Evolutionary conservation across 2,888 invertebrate species (phyloP).

Genomic region (Danaus chrysippus): DNA sequence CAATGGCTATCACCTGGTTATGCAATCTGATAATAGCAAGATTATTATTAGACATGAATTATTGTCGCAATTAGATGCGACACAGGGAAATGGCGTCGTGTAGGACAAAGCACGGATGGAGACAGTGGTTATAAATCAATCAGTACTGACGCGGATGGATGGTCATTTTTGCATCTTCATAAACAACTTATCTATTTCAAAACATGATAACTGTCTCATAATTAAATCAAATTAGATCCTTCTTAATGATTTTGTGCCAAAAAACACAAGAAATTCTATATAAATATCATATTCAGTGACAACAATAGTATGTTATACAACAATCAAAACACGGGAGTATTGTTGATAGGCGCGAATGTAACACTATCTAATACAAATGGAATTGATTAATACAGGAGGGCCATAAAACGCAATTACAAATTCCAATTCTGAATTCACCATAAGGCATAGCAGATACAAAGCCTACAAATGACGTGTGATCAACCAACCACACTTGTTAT

Average conservation of each 20-base stretch:
- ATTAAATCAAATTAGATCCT: neutral
- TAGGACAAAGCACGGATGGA: conserved; percentile 37
- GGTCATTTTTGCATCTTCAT: neutral
- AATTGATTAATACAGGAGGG: conserved; percentile 38
- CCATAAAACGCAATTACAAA: conserved; percentile 45
- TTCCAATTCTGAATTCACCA: conserved; percentile 45
- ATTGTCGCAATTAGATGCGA: conserved; percentile 70
- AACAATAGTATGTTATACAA: neutral
- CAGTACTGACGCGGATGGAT: conserved; percentile 33
- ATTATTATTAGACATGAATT: conserved; percentile 76
- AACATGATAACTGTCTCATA: neutral
- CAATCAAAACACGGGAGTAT: conserved; percentile 11
- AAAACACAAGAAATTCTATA: neutral
- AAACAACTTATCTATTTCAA: neutral
- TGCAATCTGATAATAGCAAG: conserved; percentile 69
- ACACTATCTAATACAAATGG: conserved; percentile 30
- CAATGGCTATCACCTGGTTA: conserved; percentile 44
- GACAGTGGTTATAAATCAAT: conserved; percentile 48
- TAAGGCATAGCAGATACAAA: conserved; percentile 41
- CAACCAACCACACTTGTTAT: conserved; percentile 71
- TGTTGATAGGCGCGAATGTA: conserved; percentile 9
- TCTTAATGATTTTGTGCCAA: neutral
- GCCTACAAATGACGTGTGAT: conserved; percentile 51
- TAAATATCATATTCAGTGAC: neutral
- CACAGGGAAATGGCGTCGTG: conserved; percentile 58